These are phyloP conservation scores for Phalacrocorax brasilianus DNA, from an alignment of 2,113 vertebrate species.

Conservation along the genomic window DNA sequence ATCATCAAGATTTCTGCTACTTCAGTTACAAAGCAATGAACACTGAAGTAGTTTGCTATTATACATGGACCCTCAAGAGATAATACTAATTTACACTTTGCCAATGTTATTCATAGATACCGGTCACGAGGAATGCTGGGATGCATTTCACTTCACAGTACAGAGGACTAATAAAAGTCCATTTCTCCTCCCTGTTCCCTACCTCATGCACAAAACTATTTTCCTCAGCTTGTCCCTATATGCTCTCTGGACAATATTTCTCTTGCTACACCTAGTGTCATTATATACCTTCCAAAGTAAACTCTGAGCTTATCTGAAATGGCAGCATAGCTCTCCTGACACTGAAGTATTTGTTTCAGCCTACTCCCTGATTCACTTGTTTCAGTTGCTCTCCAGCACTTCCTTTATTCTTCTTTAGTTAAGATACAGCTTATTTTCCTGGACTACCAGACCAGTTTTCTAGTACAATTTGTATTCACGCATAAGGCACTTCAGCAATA, in stretches of 20 bases:
- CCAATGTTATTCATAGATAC: not conserved
- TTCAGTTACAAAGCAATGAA: not conserved
- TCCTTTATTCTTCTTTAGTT: not conserved
- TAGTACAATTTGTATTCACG: not conserved
- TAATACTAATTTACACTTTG: not conserved
- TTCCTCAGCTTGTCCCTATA: not conserved
- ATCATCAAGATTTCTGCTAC: not conserved
- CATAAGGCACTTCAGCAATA: not conserved
- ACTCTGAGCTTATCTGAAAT: not conserved
- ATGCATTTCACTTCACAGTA: not conserved
- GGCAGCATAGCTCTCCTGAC: not conserved
- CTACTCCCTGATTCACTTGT: rapidly evolving
- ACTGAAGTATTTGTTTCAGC: not conserved
- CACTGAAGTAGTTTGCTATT: not conserved
- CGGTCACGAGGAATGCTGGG: not conserved
- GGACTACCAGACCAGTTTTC: not conserved
- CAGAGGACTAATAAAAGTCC: not conserved
- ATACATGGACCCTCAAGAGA: not conserved
- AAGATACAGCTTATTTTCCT: not conserved
- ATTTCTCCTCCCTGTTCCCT: not conserved
- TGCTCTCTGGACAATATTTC: not conserved
- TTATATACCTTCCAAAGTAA: not conserved
- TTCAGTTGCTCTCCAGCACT: not conserved
- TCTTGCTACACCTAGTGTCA: not conserved
- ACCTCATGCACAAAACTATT: not conserved